Evolutionary conservation across 2,113 vertebrate genomes (phyloP).

Genomic region (Melozone crissalis): DNA sequence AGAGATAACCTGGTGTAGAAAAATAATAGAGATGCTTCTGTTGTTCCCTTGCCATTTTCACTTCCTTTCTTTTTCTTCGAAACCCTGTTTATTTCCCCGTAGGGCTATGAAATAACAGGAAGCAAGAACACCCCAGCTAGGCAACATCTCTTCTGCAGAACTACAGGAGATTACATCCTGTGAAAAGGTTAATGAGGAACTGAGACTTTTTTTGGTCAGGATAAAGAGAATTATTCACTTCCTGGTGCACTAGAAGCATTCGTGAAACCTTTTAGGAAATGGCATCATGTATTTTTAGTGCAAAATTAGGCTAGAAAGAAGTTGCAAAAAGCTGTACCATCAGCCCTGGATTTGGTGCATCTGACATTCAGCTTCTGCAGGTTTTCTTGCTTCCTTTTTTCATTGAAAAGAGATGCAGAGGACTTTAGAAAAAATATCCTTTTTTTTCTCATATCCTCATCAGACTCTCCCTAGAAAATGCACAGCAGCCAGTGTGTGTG

Average conservation of each 20-base stretch:
- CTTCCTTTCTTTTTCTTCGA: constrained; percentile 44
- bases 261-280: background rate
- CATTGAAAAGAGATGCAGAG: background rate
- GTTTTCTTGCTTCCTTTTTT: background rate
- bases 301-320: background rate
- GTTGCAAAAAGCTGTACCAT: background rate
- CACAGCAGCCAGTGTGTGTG: background rate
- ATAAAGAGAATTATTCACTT: background rate
- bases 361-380: background rate
- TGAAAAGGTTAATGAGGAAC: constrained; percentile 12
- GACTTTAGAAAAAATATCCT: background rate
- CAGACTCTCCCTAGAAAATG: background rate
- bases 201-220: background rate
- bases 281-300: background rate
- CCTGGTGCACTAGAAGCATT: background rate
- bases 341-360: background rate
- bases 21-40: constrained; percentile 29
- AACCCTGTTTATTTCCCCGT: constrained; percentile 31
- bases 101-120: constrained; percentile 34
- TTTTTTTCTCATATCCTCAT: background rate
- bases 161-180: background rate
- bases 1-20: background rate
- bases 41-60: constrained; percentile 23
- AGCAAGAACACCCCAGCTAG: background rate
- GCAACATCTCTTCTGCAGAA: background rate